Evolutionary conservation across 2,113 vertebrate species (phyloP).

Genomic region (Dipodomys spectabilis): DNA sequence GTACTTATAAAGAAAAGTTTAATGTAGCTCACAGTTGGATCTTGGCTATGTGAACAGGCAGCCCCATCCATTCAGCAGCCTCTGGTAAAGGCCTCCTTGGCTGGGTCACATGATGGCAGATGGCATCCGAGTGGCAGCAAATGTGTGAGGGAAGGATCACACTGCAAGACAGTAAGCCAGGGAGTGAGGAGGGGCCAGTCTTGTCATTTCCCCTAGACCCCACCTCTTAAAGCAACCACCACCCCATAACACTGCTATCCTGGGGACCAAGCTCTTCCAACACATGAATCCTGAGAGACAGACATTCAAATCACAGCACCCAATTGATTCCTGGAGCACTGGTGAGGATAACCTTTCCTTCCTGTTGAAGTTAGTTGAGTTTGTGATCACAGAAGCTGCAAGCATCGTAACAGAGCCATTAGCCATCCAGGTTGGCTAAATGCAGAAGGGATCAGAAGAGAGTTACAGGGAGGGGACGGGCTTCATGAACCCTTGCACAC

Average conservation of each 20-base stretch:
- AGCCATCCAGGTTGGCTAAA: neutral
- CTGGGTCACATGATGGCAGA: slow-evolving; percentile 3
- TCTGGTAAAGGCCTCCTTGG: slow-evolving; percentile 24
- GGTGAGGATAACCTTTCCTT: neutral
- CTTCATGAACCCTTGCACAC: slow-evolving; percentile 13
- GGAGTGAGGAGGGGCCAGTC: neutral
- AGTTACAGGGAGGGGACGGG: slow-evolving; percentile 33
- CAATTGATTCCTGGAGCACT: neutral
- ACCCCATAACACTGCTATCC: neutral
- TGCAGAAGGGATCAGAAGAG: slow-evolving; percentile 33
- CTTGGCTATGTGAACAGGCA: neutral
- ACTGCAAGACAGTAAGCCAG: neutral
- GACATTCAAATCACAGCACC: neutral
- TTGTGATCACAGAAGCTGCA: slow-evolving; percentile 15
- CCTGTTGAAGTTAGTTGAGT: slow-evolving; percentile 19
- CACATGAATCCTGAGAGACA: neutral
- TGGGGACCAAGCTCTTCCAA: neutral
- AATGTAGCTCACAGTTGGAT: neutral
- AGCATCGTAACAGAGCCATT: slow-evolving; percentile 21
- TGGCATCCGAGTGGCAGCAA: neutral
- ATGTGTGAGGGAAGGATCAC: neutral
- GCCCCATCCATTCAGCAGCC: neutral
- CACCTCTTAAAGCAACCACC: neutral
- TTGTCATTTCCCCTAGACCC: neutral
- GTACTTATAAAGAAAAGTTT: neutral